Evolutionary conservation across 2,113 vertebrate genomes (phyloP).

Genomic region (human (Homo sapiens)): GRCh38 chr4:125274501-125275000

Average conservation of each 20-base stretch:
- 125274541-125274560: not conserved
- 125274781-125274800: not conserved
- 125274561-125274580: not conserved
- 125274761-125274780: not conserved
- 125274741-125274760: not conserved
- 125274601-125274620: not conserved
- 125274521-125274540: not conserved
- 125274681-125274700: not conserved
- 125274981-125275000: not conserved
- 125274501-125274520: not conserved
- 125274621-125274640: not conserved
- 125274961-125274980: not conserved
- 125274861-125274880: not conserved
- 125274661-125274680: not conserved
- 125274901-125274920: not conserved
- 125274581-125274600: not conserved
- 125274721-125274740: not conserved
- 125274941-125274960: not conserved
- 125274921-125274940: not conserved
- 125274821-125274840: rapidly evolving
- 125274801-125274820: not conserved
- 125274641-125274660: not conserved
- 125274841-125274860: too few species aligned
- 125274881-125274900: rapidly evolving
- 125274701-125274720: not conserved